These are phyloP conservation scores for Proterorhinus semilunaris DNA, from an alignment of 2,113 vertebrate species.

Conservation along the genomic window DNA sequence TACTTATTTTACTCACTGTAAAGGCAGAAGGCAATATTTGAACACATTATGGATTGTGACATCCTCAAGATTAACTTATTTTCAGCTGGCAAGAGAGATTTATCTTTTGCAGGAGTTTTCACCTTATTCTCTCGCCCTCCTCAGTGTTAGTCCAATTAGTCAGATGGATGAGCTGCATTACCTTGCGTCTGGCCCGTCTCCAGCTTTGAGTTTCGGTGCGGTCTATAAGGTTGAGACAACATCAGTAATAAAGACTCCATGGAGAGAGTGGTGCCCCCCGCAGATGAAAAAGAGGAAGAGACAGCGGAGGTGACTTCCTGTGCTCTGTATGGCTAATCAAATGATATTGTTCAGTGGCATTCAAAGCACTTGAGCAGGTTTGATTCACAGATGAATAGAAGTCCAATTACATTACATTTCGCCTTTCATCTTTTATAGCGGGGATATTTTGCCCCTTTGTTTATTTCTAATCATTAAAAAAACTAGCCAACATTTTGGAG, in stretches of 20 bases:
- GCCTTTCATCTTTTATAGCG: neutral
- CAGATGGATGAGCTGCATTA: slow-evolving; percentile 62
- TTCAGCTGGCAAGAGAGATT: neutral
- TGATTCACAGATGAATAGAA: neutral
- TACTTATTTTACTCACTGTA: neutral
- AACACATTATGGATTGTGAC: neutral
- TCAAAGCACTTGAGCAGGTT: neutral
- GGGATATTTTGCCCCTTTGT: neutral
- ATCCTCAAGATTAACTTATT: too few species aligned
- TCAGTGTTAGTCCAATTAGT: slow-evolving; percentile 62
- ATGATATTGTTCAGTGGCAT: neutral
- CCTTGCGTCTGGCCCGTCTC: slow-evolving; percentile 49
- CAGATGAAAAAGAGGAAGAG: slow-evolving; percentile 27
- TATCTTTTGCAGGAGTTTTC: slow-evolving; percentile 29
- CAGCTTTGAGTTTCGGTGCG: slow-evolving; percentile 30
- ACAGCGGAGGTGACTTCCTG: slow-evolving; percentile 16
- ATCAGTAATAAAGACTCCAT: slow-evolving; percentile 54
- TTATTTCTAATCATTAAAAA: neutral
- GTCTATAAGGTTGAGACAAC: slow-evolving; percentile 29
- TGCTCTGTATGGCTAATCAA: neutral
- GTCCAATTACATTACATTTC: neutral
- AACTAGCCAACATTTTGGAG: too few species aligned
- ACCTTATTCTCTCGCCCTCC: slow-evolving; percentile 35
- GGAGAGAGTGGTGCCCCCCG: slow-evolving; percentile 38
- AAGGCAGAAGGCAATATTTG: neutral